Conservation (phyloP, 2,797 vertebrate species). For the Acrossocheilus fasciatus region DNA sequence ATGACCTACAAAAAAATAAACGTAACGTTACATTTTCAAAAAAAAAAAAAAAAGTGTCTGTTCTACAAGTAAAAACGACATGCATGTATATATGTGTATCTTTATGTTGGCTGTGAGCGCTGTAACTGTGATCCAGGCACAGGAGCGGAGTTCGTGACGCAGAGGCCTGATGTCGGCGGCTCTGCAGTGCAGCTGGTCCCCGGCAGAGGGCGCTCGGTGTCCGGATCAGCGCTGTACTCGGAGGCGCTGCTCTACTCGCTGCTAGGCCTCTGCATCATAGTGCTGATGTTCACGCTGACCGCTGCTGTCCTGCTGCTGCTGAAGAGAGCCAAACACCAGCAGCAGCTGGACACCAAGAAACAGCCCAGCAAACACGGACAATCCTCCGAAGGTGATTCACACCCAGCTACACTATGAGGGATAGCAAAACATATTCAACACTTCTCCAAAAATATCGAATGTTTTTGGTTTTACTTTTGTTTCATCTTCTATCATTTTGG, state of each 20-base stretch:
- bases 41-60: not conserved
- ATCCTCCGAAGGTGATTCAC: conserved; percentile 61
- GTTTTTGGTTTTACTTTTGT: too few relatives aligned
- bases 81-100: not conserved
- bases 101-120: not conserved
- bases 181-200: not conserved
- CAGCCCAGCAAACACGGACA: conserved; percentile 27
- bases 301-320: conserved; percentile 67
- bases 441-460: not conserved
- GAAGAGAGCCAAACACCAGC: conserved; percentile 43
- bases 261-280: conserved; percentile 66
- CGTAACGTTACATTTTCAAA: not conserved
- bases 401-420: too few relatives aligned
- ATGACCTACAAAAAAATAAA: not conserved
- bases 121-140: not conserved
- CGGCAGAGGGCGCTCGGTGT: not conserved
- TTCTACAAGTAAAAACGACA: not conserved
- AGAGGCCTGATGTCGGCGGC: not conserved
- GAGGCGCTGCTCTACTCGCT: conserved; percentile 68
- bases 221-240: conserved; percentile 43
- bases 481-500: too few relatives aligned
- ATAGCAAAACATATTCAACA: not conserved
- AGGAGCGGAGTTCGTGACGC: not conserved
- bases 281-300: conserved; percentile 69
- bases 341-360: not conserved